phyloP scores from a whole-genome alignment of 2,888 invertebrate genomes.

The Latrodectus hesperus region DNA sequence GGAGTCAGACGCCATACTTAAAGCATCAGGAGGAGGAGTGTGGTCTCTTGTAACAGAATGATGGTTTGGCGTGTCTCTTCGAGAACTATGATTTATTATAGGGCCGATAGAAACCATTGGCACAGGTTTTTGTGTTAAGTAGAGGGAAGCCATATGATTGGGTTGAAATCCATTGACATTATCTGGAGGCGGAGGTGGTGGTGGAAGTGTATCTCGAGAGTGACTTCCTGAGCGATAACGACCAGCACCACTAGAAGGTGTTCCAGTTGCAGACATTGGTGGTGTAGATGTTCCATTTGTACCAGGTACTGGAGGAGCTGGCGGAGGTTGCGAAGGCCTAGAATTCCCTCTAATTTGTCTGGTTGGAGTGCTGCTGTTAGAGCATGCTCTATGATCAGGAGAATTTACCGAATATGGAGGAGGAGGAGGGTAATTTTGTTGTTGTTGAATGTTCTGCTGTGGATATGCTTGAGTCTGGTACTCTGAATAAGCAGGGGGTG shows the following conservation, averaged over 20 bases:
- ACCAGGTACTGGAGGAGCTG: conserved; percentile 78
- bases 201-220: conserved; percentile 74
- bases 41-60: conserved; percentile 48
- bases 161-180: conserved; percentile 39
- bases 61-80: conserved; percentile 60
- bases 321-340: conserved; percentile 86
- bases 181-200: conserved; percentile 75
- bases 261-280: conserved; percentile 69
- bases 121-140: conserved; percentile 59
- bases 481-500: conserved; percentile 72
- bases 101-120: conserved; percentile 38
- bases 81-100: conserved; percentile 18
- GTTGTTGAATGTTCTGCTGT: conserved; percentile 47
- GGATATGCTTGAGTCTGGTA: conserved; percentile 72
- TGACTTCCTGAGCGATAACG: conserved; percentile 64
- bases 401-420: conserved; percentile 71
- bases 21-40: conserved; percentile 58
- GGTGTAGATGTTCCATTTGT: conserved; percentile 71
- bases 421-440: conserved; percentile 70
- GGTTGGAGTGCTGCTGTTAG: conserved; percentile 66
- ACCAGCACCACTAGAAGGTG: conserved; percentile 70
- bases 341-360: conserved; percentile 71
- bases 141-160: conserved; percentile 47
- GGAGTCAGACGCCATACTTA: conserved; percentile 71
- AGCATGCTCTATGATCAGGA: conserved; percentile 57